Evolutionary conservation across 2,888 invertebrate genomes (phyloP).

Genomic region (Eudasyphora cyanicolor): DNA sequence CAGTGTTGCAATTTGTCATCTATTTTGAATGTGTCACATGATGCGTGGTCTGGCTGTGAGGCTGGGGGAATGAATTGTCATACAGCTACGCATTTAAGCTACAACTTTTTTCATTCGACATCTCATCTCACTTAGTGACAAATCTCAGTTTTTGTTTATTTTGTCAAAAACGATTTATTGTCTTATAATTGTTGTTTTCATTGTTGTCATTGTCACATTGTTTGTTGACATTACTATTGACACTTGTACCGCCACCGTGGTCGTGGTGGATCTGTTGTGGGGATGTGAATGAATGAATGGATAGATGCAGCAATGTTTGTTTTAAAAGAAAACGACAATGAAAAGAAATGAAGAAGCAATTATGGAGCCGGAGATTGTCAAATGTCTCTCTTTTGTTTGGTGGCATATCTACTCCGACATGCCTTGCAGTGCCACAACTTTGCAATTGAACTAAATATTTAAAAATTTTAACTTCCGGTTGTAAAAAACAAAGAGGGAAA

Average conservation of each 20-base stretch:
- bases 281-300: too few relatives aligned
- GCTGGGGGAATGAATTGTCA: slow-evolving; percentile 12
- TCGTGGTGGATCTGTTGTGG: too few relatives aligned
- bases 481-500: not conserved
- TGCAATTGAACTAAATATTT: slow-evolving; percentile 32
- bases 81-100: too few relatives aligned
- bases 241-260: slow-evolving; percentile 9
- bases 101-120: not conserved
- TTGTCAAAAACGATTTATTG: not conserved
- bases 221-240: slow-evolving; percentile 44
- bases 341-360: not conserved
- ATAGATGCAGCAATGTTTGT: slow-evolving; percentile 5
- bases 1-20: slow-evolving; percentile 2
- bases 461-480: slow-evolving; percentile 23
- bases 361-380: not conserved
- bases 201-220: slow-evolving; percentile 28
- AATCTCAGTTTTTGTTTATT: not conserved
- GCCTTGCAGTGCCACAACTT: not conserved
- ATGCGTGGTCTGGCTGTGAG: not conserved
- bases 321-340: not conserved
- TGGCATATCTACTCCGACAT: not conserved
- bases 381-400: not conserved
- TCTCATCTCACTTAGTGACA: not conserved
- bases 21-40: not conserved
- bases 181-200: slow-evolving; percentile 27